Evolutionary conservation across 1,140 invertebrate species (phyloP).

Genomic region (Phymastichus coffea): DNA sequence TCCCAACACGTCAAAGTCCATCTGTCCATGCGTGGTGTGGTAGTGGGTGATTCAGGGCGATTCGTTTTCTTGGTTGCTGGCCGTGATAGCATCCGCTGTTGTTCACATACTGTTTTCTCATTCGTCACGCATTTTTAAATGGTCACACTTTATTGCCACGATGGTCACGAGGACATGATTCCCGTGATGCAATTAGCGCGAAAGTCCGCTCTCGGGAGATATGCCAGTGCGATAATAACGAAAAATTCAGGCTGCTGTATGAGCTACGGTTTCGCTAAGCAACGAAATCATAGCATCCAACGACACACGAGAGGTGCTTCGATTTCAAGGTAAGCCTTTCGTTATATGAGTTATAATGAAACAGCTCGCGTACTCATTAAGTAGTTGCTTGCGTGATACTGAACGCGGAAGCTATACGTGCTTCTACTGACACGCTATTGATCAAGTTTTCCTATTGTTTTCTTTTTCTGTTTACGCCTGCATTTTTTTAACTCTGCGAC

Average conservation of each 20-base stretch:
- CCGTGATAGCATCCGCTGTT: not conserved
- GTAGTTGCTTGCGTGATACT: too few species aligned
- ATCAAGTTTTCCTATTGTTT: not conserved
- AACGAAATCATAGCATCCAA: slow-evolving; percentile 15
- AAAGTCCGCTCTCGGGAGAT: not conserved
- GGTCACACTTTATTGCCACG: slow-evolving; percentile 1
- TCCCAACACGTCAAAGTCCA: not conserved
- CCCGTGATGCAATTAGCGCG: slow-evolving; percentile 16
- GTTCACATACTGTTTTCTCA: not conserved
- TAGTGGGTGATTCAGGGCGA: too few species aligned
- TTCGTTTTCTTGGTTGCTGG: too few species aligned
- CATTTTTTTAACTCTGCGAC: not conserved
- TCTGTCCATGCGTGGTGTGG: too few species aligned
- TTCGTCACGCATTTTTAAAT: slow-evolving; percentile 10
- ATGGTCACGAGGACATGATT: slow-evolving; percentile 23
- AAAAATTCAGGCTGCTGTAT: not conserved
- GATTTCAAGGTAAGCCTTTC: slow-evolving; percentile 22
- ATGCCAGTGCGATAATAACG: not conserved
- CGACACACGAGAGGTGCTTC: not conserved
- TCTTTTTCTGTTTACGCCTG: not conserved
- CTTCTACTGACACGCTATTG: not conserved
- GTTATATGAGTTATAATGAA: too few species aligned
- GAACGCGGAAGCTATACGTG: not conserved
- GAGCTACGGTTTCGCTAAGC: not conserved
- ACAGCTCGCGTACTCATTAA: too few species aligned